Evolutionary conservation across 2,797 vertebrate genomes (phyloP), one percentile per base, ranked within the genome.

Genomic region (Varecia variegata): DNA sequence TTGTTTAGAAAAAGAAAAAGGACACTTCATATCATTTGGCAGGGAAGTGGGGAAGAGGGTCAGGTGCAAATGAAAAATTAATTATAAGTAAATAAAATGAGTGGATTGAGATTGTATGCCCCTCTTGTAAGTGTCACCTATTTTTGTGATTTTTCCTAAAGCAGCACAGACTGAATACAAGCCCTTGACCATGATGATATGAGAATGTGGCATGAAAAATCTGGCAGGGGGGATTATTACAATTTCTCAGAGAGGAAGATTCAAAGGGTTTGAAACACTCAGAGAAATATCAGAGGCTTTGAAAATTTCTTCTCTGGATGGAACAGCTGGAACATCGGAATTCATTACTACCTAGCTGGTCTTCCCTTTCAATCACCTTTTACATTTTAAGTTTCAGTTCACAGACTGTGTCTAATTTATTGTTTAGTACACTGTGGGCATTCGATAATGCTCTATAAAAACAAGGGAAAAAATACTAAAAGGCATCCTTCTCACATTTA

Each of bases 191-290:
- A 47, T 60, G 80, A 9, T 7, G 47, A 83, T 54, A 11, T 62
- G 47, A 85, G 56, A 90, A 83, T 10, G 23, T 76, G 94, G 90
- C 88, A 76, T 27, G 62, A 83, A 90, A 88, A 95, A 68, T 65
- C 68, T 79, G 96, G 62, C 32, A 6, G 43, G 20, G 14, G 11
- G 52, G 89, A 86, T 94, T 92, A 79, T 68, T 74, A 43, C 50
- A 60, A 95, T 92, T 94, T 93, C 82, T 83, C 52, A 5, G 45
- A 70, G 47, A 88, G 54, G 45, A 86, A 30, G 56, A 90, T 56
- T 88, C 79, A 76, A 95, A 97, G 90, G 52, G 60, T 96, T 89
- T 86, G 70, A 96, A 94, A 93, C 67, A 91, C 88, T 94, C 9
- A 50, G 67, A 83, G 58, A 95, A 91, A 47, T 54, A 93, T 67